These are phyloP conservation scores for Pandemis heparana DNA, from an alignment of 2,888 invertebrate genomes.

Conservation along the genomic window DNA sequence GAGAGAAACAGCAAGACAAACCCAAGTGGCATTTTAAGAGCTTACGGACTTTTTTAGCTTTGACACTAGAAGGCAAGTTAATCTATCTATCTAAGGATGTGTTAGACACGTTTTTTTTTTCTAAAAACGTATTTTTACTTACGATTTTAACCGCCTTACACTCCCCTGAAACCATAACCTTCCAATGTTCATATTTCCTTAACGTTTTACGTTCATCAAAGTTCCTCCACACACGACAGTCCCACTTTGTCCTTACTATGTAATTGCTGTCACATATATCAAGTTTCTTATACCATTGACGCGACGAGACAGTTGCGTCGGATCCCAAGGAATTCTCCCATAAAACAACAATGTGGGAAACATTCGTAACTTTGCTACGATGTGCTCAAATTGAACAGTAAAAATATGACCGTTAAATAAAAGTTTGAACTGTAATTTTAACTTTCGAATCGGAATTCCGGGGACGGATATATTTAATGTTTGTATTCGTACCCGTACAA, in stretches of 20 bases:
- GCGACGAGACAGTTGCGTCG: not conserved
- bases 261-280: not conserved
- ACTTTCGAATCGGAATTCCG: not conserved
- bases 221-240: not conserved
- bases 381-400: conserved; percentile 10
- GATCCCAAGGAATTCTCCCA: not conserved
- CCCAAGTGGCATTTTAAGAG: too few species aligned
- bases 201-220: not conserved
- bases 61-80: too few species aligned
- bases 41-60: too few species aligned
- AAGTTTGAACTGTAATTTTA: conserved; percentile 16
- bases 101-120: too few species aligned
- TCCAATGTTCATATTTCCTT: too few species aligned
- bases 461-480: not conserved
- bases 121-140: too few species aligned
- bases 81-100: too few species aligned
- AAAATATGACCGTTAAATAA: conserved; percentile 27
- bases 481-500: not conserved
- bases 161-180: too few species aligned
- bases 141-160: too few species aligned
- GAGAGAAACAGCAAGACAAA: too few species aligned
- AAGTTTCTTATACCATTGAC: not conserved
- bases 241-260: not conserved
- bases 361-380: not conserved
- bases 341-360: conserved; percentile 30